These are phyloP conservation scores for Wiebesia pumilae DNA, from an alignment of 1,140 invertebrate species.

Conservation along the genomic window DNA sequence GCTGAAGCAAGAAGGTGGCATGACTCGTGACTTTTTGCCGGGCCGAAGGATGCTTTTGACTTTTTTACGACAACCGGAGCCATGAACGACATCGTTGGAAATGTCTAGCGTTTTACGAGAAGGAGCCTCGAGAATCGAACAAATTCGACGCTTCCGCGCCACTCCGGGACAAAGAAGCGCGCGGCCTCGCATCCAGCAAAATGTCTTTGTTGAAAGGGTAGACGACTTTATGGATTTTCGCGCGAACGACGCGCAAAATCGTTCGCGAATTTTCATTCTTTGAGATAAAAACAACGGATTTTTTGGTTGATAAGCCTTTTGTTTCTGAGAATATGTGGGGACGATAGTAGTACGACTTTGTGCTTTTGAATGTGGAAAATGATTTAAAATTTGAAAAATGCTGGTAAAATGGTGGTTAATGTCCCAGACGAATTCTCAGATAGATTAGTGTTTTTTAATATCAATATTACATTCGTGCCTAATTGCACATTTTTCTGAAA, in stretches of 20 bases:
- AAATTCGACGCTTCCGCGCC: background rate
- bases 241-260: background rate
- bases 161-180: constrained; percentile 9
- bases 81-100: constrained; percentile 27
- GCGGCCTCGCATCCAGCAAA: background rate
- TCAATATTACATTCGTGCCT: too few species aligned
- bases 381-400: background rate
- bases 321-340: background rate
- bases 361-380: background rate
- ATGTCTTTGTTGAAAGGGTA: background rate
- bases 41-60: constrained; percentile 44
- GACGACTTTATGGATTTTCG: constrained; percentile 12
- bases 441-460: too few species aligned
- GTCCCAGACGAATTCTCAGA: background rate
- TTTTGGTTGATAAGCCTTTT: background rate
- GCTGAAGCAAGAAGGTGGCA: too few species aligned
- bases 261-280: background rate
- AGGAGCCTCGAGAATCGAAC: constrained; percentile 8
- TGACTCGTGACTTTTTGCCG: background rate
- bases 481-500: too few species aligned
- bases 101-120: background rate
- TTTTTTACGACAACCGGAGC: constrained; percentile 45
- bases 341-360: background rate
- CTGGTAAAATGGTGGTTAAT: background rate
- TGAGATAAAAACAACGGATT: background rate